Evolutionary conservation across 2,888 invertebrate species (phyloP).

Genomic region (Heliconius erato): DNA sequence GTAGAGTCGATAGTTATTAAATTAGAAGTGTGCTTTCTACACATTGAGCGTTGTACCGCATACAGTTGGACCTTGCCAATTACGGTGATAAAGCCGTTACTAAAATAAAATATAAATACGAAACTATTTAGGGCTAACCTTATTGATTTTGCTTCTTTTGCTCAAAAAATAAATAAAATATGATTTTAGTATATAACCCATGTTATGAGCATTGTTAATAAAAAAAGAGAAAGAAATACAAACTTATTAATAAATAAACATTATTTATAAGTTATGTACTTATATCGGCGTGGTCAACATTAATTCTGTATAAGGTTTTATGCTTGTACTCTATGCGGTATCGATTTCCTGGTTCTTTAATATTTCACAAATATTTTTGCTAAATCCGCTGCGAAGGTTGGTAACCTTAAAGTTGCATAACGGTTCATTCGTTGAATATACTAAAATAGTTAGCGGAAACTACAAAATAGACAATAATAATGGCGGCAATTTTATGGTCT

Average conservation of each 20-base stretch:
- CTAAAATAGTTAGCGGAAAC: constrained; percentile 68
- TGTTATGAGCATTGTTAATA: background rate
- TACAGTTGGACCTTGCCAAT: constrained; percentile 68
- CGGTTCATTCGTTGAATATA: constrained; percentile 59
- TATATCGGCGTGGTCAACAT: background rate
- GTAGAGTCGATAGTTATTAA: constrained; percentile 62
- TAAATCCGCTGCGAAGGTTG: background rate
- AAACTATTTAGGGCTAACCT: constrained; percentile 54
- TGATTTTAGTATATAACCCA: background rate
- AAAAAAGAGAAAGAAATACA: background rate
- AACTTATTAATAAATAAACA: background rate
- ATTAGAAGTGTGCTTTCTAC: constrained; percentile 63
- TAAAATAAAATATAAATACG: constrained; percentile 66
- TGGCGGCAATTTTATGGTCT: constrained; percentile 77
- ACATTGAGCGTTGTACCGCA: constrained; percentile 68
- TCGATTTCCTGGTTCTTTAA: too few species aligned
- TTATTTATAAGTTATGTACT: background rate
- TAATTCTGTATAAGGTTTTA: too few species aligned
- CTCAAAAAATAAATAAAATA: background rate
- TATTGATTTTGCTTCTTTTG: constrained; percentile 33
- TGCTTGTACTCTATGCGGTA: too few species aligned
- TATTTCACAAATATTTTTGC: background rate
- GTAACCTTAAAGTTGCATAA: constrained; percentile 57
- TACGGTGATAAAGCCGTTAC: constrained; percentile 74
- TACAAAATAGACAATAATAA: constrained; percentile 70